A percentile compares a stretch with the other conserved stretches of the same genome.
phyloP scores from a whole-genome alignment of 1,140 invertebrate genomes.

The Brachionus koreanus region DNA sequence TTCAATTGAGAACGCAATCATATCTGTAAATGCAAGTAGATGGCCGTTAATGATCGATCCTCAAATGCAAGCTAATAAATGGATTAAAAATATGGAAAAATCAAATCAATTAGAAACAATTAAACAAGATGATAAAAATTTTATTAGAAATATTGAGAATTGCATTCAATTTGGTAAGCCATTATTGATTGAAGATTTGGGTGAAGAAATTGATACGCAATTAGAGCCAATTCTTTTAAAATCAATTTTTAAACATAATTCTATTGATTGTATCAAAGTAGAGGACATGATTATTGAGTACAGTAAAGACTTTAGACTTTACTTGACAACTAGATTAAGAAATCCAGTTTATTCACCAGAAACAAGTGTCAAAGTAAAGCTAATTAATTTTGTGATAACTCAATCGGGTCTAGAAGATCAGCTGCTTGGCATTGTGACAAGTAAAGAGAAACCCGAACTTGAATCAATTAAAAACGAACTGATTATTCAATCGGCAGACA shows the following conservation, averaged over 20 bases:
- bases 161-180: constrained; percentile 59
- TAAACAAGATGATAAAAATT: constrained; percentile 55
- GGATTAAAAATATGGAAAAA: constrained; percentile 60
- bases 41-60: constrained; percentile 60
- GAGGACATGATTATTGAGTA: constrained; percentile 57
- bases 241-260: constrained; percentile 52
- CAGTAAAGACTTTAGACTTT: constrained; percentile 57
- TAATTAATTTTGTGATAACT: constrained; percentile 59
- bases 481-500: constrained; percentile 56
- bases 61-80: constrained; percentile 59
- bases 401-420: constrained; percentile 58
- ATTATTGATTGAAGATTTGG: constrained; percentile 58
- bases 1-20: constrained; percentile 59
- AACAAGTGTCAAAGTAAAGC: constrained; percentile 57
- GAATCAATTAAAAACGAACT: constrained; percentile 59
- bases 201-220: constrained; percentile 57
- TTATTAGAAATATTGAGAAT: constrained; percentile 55
- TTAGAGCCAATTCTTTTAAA: constrained; percentile 56
- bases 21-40: constrained; percentile 54
- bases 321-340: constrained; percentile 57
- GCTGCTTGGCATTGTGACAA: constrained; percentile 57
- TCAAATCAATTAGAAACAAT: constrained; percentile 56
- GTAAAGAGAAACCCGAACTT: constrained; percentile 59
- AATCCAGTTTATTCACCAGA: constrained; percentile 59
- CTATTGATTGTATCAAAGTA: constrained; percentile 51